Evolutionary conservation across 1,140 invertebrate genomes (phyloP), one percentile per base, ranked within the genome.

Genomic region (Rhizoglyphus robini): DNA sequence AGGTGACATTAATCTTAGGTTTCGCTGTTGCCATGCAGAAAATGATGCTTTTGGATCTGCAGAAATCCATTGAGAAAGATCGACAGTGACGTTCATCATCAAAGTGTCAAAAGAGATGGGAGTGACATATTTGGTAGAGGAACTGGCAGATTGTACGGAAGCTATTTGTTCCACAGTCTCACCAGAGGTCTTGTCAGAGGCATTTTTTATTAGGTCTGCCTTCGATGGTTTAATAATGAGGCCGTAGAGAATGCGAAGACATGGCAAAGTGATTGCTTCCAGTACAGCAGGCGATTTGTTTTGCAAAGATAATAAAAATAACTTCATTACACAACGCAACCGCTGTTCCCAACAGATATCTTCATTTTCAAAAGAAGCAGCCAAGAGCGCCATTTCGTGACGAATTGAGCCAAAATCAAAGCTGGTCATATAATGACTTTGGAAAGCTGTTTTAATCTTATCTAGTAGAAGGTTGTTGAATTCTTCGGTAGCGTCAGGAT

Each of bases 261-360:
- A 93, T 0, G 90, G 90, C 62, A 90, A 73, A 48, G 86, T 84
- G 0, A 88, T 81, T 47, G 82, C 83, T 70, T 88, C 86, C 79
- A 87, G 84, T 0, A 89, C 83, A 15, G 84, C 80, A 1, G 88
- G 84, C 73, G 81, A 85, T 67, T 81, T 82, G 0, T 80, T 83
- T 69, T 84, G 82, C 79, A 88, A 63, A 81, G 76, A 85, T 77
- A 86, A 83, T 47, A 89, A 73, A 72, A 91, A 92, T 30, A 94
- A 74, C 63, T 86, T 82, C 79, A 96, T 87, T 25, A 96, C 86
- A 72, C 88, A 90, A 57, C 74, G 83, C 0, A 96, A 76, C 73
- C 93, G 87, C 63, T 88, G 84, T 75, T 96, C 92, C 93, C 93
- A 97, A 74, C 92, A 96, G 0, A 86, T 83, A 71, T 97, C 93